A percentile compares a stretch with the other conserved stretches of the same genome.
phyloP scores from a whole-genome alignment of 2,888 invertebrate species.

The Caradrina clavipalpis region DNA sequence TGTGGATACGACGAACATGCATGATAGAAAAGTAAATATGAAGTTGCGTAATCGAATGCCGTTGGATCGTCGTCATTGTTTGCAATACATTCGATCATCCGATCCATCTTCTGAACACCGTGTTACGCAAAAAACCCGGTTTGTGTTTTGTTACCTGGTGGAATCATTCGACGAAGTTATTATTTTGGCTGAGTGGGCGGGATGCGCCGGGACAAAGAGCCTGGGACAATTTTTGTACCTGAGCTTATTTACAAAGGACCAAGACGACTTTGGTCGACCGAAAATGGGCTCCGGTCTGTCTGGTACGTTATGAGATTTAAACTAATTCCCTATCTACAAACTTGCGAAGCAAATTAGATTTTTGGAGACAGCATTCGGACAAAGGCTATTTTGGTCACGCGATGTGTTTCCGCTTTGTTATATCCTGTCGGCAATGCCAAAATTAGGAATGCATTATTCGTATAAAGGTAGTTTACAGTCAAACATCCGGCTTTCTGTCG shows the following conservation, averaged over 20 bases:
- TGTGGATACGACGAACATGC: conserved; percentile 14
- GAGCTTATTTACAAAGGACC: conserved; percentile 85
- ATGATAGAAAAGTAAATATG: conserved; percentile 59
- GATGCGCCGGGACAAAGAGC: conserved; percentile 79
- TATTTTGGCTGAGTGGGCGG: conserved; percentile 86
- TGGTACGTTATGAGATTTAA: conserved; percentile 75
- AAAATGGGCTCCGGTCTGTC: conserved; percentile 83
- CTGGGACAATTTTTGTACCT: conserved; percentile 86
- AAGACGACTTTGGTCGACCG: conserved; percentile 60
- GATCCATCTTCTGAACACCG: conserved; percentile 79
- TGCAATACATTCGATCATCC: conserved; percentile 79
- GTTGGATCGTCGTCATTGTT: conserved; percentile 79
- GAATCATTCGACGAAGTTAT: conserved; percentile 76
- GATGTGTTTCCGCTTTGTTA: conserved; percentile 81
- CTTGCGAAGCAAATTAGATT: conserved; percentile 77
- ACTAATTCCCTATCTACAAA: conserved; percentile 71
- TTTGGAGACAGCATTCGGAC: conserved; percentile 69
- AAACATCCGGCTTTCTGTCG: conserved; percentile 87
- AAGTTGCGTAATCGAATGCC: conserved; percentile 77
- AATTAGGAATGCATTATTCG: conserved; percentile 80
- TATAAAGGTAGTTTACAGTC: conserved; percentile 83
- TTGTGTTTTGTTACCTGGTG: conserved; percentile 87
- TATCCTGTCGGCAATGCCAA: conserved; percentile 78
- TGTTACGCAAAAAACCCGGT: conserved; percentile 85
- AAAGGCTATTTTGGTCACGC: conserved; percentile 75